These are phyloP conservation scores for Heloderma charlesbogerti DNA, from an alignment of 2,113 vertebrate species.

Conservation along the genomic window DNA sequence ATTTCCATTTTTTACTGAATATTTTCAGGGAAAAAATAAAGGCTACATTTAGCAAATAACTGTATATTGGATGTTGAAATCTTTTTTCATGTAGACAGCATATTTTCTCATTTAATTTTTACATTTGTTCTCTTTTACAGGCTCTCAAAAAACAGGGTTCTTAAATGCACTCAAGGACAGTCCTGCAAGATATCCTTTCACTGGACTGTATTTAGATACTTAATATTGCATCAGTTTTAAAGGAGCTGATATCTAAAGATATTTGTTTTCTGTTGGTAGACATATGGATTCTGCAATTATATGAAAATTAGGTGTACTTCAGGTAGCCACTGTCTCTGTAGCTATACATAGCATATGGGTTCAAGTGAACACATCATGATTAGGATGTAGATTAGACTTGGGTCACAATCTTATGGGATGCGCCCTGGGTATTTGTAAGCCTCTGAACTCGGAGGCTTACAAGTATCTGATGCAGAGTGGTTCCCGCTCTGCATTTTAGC, in stretches of 20 bases:
- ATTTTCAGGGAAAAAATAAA: constrained; percentile 9
- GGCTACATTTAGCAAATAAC: constrained; percentile 27
- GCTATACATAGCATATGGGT: not conserved
- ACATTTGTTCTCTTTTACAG: constrained; percentile 79
- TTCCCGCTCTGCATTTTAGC: no score
- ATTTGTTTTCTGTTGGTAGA: not conserved
- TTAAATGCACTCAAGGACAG: constrained; percentile 94
- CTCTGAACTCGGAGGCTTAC: no score
- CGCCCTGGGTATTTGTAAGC: no score
- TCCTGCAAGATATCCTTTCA: constrained; percentile 98
- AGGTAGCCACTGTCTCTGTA: constrained; percentile 4
- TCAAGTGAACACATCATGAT: constrained; percentile 2
- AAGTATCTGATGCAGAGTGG: no score
- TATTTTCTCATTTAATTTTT: constrained; percentile 13
- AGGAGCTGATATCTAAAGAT: not conserved
- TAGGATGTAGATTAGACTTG: not conserved
- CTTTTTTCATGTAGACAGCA: constrained; percentile 13
- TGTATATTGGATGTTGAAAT: constrained; percentile 35
- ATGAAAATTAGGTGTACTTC: not conserved
- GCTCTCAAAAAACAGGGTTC: constrained; percentile 88
- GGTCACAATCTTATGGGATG: no score
- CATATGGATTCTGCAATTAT: constrained; percentile 18
- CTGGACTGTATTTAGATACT: constrained; percentile 27
- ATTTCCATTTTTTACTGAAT: constrained; percentile 37
- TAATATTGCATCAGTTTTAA: constrained; percentile 9